Conservation (phyloP, 2,113 vertebrate species). For the Alces alces region DNA sequence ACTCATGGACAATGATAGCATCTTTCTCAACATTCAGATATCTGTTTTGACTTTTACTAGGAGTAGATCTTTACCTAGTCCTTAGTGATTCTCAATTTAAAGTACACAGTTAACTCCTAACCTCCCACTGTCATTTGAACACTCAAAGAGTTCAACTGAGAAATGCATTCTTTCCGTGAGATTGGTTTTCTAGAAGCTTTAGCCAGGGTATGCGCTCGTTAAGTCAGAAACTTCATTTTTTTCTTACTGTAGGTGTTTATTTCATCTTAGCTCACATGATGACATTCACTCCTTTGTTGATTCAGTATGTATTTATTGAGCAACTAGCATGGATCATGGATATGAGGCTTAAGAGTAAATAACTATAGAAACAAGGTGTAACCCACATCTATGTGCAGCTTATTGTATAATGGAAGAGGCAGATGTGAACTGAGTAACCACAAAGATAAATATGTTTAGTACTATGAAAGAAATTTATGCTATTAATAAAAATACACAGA, state of each 20-base stretch:
- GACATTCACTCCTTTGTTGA: background rate
- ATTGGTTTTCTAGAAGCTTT: background rate
- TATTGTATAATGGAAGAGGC: background rate
- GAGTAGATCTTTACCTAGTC: background rate
- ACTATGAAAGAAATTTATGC: background rate
- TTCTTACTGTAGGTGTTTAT: background rate
- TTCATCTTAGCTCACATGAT: background rate
- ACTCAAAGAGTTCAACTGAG: background rate
- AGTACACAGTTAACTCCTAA: background rate
- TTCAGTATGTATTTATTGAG: background rate
- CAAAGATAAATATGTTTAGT: background rate
- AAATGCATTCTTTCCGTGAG: background rate
- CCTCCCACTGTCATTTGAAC: background rate
- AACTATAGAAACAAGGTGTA: background rate
- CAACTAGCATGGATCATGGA: background rate
- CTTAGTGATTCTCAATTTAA: background rate
- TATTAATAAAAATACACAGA: background rate
- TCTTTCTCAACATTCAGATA: background rate
- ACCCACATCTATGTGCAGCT: background rate
- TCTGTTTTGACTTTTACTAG: background rate
- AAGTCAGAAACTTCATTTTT: background rate
- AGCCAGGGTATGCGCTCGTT: background rate
- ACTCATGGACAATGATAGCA: background rate
- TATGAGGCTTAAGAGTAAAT: background rate
- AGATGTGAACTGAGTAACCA: background rate